A percentile compares a stretch with the other conserved stretches of the same genome.
Conservation (phyloP, 2,797 vertebrate genomes). For the Coreius guichenoti region DNA sequence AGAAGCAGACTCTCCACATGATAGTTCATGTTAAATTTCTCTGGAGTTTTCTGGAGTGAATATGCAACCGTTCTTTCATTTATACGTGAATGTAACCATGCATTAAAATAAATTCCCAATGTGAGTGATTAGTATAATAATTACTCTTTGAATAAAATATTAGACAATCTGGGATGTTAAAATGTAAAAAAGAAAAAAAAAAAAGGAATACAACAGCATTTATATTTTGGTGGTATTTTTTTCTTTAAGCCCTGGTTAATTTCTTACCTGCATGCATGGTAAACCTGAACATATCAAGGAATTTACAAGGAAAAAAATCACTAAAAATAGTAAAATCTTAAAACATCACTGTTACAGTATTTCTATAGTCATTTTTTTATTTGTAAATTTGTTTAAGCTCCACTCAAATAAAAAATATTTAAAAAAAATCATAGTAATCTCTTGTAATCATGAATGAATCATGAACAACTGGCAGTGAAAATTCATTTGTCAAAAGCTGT, state of each 20-base stretch:
- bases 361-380: background rate
- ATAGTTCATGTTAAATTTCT: background rate
- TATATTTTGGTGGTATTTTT: background rate
- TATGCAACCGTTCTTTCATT: background rate
- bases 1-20: background rate
- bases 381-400: background rate
- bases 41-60: background rate
- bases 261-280: background rate
- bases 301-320: too few species aligned
- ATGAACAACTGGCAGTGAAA: background rate
- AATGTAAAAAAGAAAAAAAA: too few species aligned
- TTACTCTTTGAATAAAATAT: background rate
- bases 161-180: background rate
- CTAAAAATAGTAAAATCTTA: background rate
- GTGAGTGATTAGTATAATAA: background rate
- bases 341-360: background rate
- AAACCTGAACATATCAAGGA: background rate
- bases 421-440: background rate
- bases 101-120: background rate
- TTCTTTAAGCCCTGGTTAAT: background rate
- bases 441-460: background rate
- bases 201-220: background rate
- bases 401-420: background rate
- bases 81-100: background rate
- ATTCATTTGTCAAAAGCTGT: background rate